Conservation (phyloP, 1,140 invertebrate genomes). For the Agrilus planipennis region DNA sequence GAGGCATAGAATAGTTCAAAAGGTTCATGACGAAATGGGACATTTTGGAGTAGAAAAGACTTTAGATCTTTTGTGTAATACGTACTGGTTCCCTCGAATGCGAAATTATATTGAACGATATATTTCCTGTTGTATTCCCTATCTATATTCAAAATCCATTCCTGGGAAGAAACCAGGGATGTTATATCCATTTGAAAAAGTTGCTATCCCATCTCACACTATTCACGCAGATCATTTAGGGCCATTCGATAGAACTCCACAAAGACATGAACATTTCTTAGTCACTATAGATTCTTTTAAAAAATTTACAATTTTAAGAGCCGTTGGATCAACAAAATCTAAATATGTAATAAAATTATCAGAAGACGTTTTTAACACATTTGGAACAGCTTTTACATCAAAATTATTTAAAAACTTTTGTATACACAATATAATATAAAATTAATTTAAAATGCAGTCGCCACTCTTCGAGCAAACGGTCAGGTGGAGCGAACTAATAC, state of each 20-base stretch:
- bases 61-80: background rate
- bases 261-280: conserved; percentile 14
- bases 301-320: conserved; percentile 23
- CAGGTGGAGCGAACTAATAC: conserved; percentile 16
- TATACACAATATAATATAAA: conserved; percentile 16
- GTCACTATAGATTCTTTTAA: conserved; percentile 23
- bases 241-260: conserved; percentile 16
- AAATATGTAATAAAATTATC: conserved; percentile 8
- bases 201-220: background rate
- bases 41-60: conserved; percentile 6
- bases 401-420: conserved; percentile 22
- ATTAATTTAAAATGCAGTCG: conserved; percentile 23
- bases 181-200: conserved; percentile 3
- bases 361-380: conserved; percentile 9
- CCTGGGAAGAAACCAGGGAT: background rate
- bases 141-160: conserved; percentile 3
- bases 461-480: conserved; percentile 24
- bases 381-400: conserved; percentile 25
- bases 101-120: conserved; percentile 1
- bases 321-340: conserved; percentile 17
- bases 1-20: conserved; percentile 1
- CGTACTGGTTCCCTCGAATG: conserved; percentile 4
- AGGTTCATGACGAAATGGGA: background rate
- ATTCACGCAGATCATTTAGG: conserved; percentile 8
- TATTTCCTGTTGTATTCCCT: conserved; percentile 1